Evolutionary conservation across 2,888 invertebrate genomes (phyloP).

Genomic region (Diplazon laetatorius): DNA sequence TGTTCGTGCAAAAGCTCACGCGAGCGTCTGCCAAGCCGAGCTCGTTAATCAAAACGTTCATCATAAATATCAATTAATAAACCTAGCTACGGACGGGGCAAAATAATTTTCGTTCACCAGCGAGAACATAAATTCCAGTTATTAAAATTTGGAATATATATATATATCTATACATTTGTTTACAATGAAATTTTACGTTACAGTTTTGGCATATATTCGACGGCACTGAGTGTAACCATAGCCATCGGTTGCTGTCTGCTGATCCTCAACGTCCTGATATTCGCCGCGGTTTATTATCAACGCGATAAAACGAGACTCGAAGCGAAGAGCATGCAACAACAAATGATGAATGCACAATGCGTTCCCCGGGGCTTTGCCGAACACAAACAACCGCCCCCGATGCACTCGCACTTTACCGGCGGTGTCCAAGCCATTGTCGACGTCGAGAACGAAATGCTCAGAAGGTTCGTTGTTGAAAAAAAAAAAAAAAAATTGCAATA

Average conservation of each 20-base stretch:
- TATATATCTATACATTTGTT: no score
- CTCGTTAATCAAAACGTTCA: no score
- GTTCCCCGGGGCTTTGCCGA: constrained; percentile 86
- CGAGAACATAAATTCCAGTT: no score
- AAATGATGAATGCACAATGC: constrained; percentile 87
- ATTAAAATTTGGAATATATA: no score
- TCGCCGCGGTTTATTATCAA: constrained; percentile 97
- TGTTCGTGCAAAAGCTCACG: no score
- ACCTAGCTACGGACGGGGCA: no score
- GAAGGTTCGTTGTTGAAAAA: constrained; percentile 75
- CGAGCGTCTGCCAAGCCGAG: no score
- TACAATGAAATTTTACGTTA: no score
- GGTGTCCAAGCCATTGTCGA: constrained; percentile 93
- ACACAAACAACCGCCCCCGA: constrained; percentile 84
- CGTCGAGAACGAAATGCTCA: constrained; percentile 88
- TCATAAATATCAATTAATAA: no score
- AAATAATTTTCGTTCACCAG: no score
- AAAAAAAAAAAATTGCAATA: background rate
- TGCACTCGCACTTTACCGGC: constrained; percentile 91
- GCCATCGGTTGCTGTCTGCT: constrained; percentile 96
- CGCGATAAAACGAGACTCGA: constrained; percentile 91
- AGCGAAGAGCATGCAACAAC: constrained; percentile 90
- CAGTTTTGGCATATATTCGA: constrained; percentile 88
- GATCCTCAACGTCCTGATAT: constrained; percentile 95
- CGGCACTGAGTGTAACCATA: constrained; percentile 95